A percentile compares a stretch with the other conserved stretches of the same genome.
These are phyloP conservation scores for Hemibates koningsi DNA, from an alignment of 2,113 vertebrate genomes.

Conservation along the genomic window DNA sequence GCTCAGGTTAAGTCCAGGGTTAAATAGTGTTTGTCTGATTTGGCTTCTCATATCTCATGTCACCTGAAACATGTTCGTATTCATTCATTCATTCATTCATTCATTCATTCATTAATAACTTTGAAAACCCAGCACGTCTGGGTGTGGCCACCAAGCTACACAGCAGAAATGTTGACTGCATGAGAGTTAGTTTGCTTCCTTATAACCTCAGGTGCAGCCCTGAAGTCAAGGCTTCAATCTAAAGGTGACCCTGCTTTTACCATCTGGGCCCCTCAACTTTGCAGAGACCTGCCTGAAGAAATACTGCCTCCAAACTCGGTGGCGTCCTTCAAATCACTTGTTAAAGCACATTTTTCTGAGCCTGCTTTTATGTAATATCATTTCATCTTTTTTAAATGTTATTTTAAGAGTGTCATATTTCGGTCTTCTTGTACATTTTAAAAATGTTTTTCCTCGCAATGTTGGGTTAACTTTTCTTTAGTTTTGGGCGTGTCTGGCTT, in stretches of 20 bases:
- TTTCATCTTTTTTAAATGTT: not conserved
- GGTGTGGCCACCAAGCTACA: not conserved
- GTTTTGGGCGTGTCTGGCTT: not conserved
- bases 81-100: not conserved
- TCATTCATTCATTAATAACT: not conserved
- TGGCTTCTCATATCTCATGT: not conserved
- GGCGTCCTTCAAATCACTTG: not conserved
- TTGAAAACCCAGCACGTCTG: not conserved
- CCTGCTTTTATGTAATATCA: not conserved
- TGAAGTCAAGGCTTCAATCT: not conserved
- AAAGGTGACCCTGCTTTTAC: not conserved
- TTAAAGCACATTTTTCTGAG: not conserved
- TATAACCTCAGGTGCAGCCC: not conserved
- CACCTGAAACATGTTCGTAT: not conserved
- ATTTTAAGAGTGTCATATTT: not conserved
- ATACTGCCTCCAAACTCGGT: not conserved
- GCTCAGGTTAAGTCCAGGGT: not conserved
- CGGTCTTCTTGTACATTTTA: not conserved
- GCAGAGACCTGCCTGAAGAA: not conserved
- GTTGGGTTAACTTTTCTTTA: not conserved
- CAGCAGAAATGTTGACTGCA: not conserved
- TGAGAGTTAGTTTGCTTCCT: not conserved
- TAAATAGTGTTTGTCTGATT: not conserved
- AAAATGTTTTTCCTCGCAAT: not conserved
- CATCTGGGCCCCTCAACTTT: not conserved